phyloP scores from a whole-genome alignment of 2,888 invertebrate species.

The Lamproptera curius region DNA sequence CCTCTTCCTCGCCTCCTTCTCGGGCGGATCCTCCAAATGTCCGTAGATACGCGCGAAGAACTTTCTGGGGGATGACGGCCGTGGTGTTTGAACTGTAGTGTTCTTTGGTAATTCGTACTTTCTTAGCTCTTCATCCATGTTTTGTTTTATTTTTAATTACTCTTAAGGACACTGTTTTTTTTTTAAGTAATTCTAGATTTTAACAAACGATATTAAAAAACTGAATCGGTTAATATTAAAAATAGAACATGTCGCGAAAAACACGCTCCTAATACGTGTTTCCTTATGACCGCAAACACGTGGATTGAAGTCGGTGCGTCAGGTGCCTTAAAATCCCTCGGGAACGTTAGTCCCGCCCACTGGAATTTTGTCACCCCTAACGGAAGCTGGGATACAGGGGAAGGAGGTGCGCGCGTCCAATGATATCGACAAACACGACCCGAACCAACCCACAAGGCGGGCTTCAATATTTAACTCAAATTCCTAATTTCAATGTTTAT shows the following conservation, averaged over 20 bases:
- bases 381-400: conserved; percentile 34
- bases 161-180: too few relatives aligned
- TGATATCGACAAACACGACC: conserved; percentile 29
- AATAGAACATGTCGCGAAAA: too few relatives aligned
- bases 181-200: too few relatives aligned
- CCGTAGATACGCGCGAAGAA: conserved; percentile 90
- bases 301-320: conserved; percentile 50
- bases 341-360: conserved; percentile 44
- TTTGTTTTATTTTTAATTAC: too few relatives aligned
- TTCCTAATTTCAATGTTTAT: too few relatives aligned
- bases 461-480: too few relatives aligned
- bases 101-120: conserved; percentile 35
- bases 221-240: too few relatives aligned
- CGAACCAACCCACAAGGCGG: conserved; percentile 48
- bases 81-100: conserved; percentile 47
- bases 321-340: conserved; percentile 48
- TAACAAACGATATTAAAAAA: too few relatives aligned
- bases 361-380: conserved; percentile 39
- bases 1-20: conserved; percentile 36
- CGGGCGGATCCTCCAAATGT: conserved; percentile 79
- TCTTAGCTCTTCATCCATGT: background rate
- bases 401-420: conserved; percentile 49
- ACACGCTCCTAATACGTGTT: conserved; percentile 38
- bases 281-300: conserved; percentile 40
- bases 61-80: conserved; percentile 87